Base-by-base conservation (phyloP, 2,113 vertebrate species). In the Rhinopomastus cyanomelas region DNA sequence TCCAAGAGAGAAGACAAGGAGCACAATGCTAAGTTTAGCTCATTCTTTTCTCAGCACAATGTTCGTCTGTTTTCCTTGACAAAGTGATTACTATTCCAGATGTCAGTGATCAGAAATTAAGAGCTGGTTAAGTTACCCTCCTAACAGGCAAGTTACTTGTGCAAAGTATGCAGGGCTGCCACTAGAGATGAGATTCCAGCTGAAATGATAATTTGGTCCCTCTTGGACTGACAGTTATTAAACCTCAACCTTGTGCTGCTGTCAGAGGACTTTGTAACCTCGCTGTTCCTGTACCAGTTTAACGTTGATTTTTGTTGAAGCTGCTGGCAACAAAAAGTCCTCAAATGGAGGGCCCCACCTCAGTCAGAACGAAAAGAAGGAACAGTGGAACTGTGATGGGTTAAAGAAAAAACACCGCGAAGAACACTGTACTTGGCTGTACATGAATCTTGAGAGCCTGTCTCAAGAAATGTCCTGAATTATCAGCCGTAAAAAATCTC, bases 351-450 rank as follows among this genome's bases (percentile, higher is more conserved):
- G 64, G 69, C 71, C 77, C 48, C 64, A 85, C 62, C 3, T 0
- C 87, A 90, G 82, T 80, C 75, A 91, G 67, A 91, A 78, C 78
- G 67, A 85, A 94, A 95, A 85, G 39, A 88, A 82, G 81, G 83
- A 88, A 88, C 48, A 94, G 4, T 78, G 52, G 79, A 94, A 95
- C 73, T 73, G 88, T 92, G 91, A 93, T 79, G 77, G 87, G 93
- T 96, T 95, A 96, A 96, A 88, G 76, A 96, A 95, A 96, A 92
- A 88, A 94, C 17, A 89, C 84, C 79, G 81, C 15, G 39, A 93
- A 95, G 94, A 95, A 94, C 88, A 94, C 57, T 91, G 87, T 95
- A 91, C 83, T 96, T 96, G 96, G 95, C 95, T 80, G 76, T 82
- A 95, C 82, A 95, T 90, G 69, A 59, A 92, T 88, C 62, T 51